Conservation (phyloP, 2,797 vertebrate genomes). For the Lycodopsis pacificus region DNA sequence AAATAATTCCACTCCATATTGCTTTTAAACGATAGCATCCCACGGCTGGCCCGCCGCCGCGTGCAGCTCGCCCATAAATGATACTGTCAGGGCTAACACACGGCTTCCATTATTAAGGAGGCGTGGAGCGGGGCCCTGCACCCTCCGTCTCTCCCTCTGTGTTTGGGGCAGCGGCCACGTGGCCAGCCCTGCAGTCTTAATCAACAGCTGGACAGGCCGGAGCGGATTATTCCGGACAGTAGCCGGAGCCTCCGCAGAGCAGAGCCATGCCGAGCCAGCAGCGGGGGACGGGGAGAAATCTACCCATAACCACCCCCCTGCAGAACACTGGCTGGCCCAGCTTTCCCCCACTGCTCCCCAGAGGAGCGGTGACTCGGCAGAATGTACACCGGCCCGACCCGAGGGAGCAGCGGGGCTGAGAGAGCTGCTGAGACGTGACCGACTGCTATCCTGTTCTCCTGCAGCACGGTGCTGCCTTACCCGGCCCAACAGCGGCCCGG, state of each 20-base stretch:
- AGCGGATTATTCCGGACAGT: neutral
- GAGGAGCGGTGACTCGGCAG: slow-evolving; percentile 54
- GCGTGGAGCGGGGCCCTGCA: slow-evolving; percentile 45
- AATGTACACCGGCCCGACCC: slow-evolving; percentile 41
- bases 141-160: slow-evolving; percentile 4
- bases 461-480: neutral
- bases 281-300: neutral
- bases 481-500: neutral
- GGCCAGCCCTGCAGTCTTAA: slow-evolving; percentile 19
- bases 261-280: neutral
- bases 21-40: slow-evolving; percentile 82
- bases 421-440: slow-evolving; percentile 58
- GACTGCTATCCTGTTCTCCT: slow-evolving; percentile 6
- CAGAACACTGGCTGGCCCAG: slow-evolving; percentile 22
- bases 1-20: slow-evolving; percentile 81
- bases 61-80: slow-evolving; percentile 76
- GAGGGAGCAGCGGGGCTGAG: slow-evolving; percentile 49
- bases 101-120: slow-evolving; percentile 75
- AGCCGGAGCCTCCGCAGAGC: slow-evolving; percentile 3
- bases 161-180: neutral
- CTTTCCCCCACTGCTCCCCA: slow-evolving; percentile 54
- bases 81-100: slow-evolving; percentile 75
- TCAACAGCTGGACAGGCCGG: slow-evolving; percentile 27
- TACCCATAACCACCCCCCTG: slow-evolving; percentile 40
- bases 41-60: slow-evolving; percentile 55